Percentiles rank a stretch among this genome's conserved stretches.
These are phyloP conservation scores for Rhamnusium bicolor DNA, from an alignment of 2,888 invertebrate genomes.

Conservation along the genomic window DNA sequence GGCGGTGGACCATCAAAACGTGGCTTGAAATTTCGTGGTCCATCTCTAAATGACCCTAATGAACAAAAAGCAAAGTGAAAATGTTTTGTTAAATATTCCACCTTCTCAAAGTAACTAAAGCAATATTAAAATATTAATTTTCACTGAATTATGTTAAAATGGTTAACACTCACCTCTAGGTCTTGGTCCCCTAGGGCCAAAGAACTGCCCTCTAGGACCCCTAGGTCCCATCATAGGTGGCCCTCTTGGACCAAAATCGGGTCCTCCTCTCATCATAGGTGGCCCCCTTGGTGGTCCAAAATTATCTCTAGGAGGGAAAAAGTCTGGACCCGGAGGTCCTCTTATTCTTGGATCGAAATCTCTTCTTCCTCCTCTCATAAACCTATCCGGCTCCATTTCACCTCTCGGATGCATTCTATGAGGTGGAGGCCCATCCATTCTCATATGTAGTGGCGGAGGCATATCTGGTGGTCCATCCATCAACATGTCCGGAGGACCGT, in stretches of 20 bases:
- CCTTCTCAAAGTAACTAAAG: too few relatives aligned
- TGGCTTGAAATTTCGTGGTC: conserved; percentile 57
- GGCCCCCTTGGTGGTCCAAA: conserved; percentile 54
- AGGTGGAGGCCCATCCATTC: conserved; percentile 27
- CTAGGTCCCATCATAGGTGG: conserved; percentile 55
- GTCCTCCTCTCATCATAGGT: conserved; percentile 60
- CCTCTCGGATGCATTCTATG: conserved; percentile 37
- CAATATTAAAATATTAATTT: too few relatives aligned
- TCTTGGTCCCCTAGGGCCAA: conserved; percentile 14
- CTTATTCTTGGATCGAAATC: conserved; percentile 51
- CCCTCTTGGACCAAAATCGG: conserved; percentile 59
- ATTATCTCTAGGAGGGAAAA: conserved; percentile 58
- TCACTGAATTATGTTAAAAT: not conserved
- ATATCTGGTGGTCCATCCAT: conserved; percentile 40
- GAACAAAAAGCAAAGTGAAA: not conserved
- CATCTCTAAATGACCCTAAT: conserved; percentile 69
- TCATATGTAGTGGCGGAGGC: conserved; percentile 25
- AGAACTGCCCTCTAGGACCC: conserved; percentile 50
- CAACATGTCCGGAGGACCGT: conserved; percentile 44
- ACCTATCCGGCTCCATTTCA: conserved; percentile 53
- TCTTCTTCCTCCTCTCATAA: conserved; percentile 57
- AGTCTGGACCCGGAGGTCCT: conserved; percentile 55
- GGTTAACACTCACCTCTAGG: conserved; percentile 28
- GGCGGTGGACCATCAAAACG: conserved; percentile 61
- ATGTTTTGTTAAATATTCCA: too few relatives aligned